Base-by-base conservation (phyloP, 2,797 vertebrate genomes). In the Buphagus erythrorhynchus region DNA sequence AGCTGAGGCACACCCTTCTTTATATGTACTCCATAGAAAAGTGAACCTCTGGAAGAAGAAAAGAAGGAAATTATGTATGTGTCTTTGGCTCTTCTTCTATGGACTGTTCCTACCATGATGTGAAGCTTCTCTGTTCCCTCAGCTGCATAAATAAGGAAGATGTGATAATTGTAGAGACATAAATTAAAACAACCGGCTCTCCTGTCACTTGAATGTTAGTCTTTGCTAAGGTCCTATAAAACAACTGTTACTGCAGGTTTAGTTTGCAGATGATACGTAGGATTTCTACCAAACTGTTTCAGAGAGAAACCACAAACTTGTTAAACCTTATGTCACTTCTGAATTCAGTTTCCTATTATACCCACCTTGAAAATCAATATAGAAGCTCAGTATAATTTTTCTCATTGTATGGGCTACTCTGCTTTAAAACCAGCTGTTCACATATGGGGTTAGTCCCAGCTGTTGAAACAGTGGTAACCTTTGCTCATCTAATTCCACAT, bases 391-490 rank as follows among this genome's bases (percentile, higher is more conserved):
- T 59, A 35, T 58, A 59, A 77, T 74, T 54, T 94, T 93, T 79
- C 85, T 88, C 51, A 11, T 24, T 88, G 80, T 83, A 46, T 92
- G 71, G 92, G 76, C 80, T 83, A 67, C 69, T 96, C 72, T 40
- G 28, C 86, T 92, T 95, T 73, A 75, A 91, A 94, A 58, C 61
- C 93, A 95, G 86, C 91, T 96, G 92, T 94, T 95, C 83, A 88
- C 46, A 77, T 52, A 61, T 42, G 51, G 35, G 21, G 40, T 57
- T 86, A 66, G 74, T 90, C 65, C 61, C 79, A 91, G 82, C 88
- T 93, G 91, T 90, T 86, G 73, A 95, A 96, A 92, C 61, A 42
- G 28, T 45, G 51, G 74, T 92, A 94, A 95, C 72, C 42, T 96
- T 90, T 94, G 52, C 81, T 90, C 3, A 0, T 86, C 86, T 66